Evolutionary conservation across 1,140 invertebrate species (phyloP), one percentile per base, ranked within the genome.

Genomic region (Camponotus pennsylvanicus): DNA sequence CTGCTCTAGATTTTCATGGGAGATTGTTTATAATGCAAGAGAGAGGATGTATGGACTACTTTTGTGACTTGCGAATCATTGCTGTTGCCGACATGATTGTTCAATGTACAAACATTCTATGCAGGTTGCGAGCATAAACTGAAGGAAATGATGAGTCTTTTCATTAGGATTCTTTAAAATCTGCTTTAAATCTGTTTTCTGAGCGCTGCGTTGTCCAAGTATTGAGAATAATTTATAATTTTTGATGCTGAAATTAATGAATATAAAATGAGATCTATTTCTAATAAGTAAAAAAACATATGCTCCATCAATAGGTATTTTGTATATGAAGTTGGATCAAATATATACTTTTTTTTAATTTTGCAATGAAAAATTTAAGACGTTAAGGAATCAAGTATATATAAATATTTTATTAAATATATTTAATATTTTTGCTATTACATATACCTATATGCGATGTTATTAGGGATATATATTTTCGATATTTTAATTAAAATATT

Each of bases 11-110:
- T 94, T 94, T 94, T 93, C 93, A 91, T 89, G 85, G 91, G 92
- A 94, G 93, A 94, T 94, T 94, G 93, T 94, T 94, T 94, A 93
- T 93, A 89, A 94, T 92, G 91, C 91, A 93, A 93, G 90, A 91
- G 93, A 93, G 90, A 93, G 92, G 92, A 94, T 93, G 91, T 90
- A 91, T 94, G 93, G 88, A 93, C 93, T 94, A 94, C 93, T 94
- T 52, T 94, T 84, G 79, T 75, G 70, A 91, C 70, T 61, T 70
- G 34, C 67, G 75, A 76, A 75, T 73, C 57, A 79, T 73, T 55
- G n/a, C 27, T 71, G 32, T 45, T 83, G 57, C 32, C 67, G 87
- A 69, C 64, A 64, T 63, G 88, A 77, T 86, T 77, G 52, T 57
- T 70, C 85, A 86, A 86, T 78, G 61, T 59, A 73, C 37, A 86